Evolutionary conservation across 2,113 vertebrate genomes (phyloP).

Genomic region (Pipra filicauda): DNA sequence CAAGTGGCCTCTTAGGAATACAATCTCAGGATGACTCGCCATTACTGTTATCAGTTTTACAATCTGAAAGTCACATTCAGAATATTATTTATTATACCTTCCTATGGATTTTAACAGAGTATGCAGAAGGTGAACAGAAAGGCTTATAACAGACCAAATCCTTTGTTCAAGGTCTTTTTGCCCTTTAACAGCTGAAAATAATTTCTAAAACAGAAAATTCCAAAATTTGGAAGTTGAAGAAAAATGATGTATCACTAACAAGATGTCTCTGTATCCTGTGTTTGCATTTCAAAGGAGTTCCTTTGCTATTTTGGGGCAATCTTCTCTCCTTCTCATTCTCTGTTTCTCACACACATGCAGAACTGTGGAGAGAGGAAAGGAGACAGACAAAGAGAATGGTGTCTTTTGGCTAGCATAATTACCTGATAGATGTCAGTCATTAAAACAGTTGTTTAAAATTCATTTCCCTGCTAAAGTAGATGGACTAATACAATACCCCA

Average conservation of each 20-base stretch:
- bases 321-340: not conserved
- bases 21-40: slow-evolving; percentile 39
- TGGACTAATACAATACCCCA: not conserved
- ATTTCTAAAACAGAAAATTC: not conserved
- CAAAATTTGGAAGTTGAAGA: not conserved
- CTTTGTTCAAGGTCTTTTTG: slow-evolving; percentile 8
- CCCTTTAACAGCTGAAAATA: not conserved
- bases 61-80: slow-evolving; percentile 62
- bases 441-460: not conserved
- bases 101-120: not conserved
- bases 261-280: not conserved
- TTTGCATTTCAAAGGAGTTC: not conserved
- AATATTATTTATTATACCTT: slow-evolving; percentile 19
- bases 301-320: not conserved
- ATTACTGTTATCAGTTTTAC: slow-evolving; percentile 48
- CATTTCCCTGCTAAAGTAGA: not conserved
- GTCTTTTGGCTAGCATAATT: not conserved
- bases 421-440: not conserved
- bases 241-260: not conserved
- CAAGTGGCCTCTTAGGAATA: slow-evolving; percentile 37
- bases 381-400: not conserved
- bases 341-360: not conserved
- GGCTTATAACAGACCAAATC: not conserved
- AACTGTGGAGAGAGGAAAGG: not conserved
- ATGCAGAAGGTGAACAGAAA: slow-evolving; percentile 26